Conservation (phyloP, 2,113 vertebrate species). For the Gallinago jamesoni region DNA sequence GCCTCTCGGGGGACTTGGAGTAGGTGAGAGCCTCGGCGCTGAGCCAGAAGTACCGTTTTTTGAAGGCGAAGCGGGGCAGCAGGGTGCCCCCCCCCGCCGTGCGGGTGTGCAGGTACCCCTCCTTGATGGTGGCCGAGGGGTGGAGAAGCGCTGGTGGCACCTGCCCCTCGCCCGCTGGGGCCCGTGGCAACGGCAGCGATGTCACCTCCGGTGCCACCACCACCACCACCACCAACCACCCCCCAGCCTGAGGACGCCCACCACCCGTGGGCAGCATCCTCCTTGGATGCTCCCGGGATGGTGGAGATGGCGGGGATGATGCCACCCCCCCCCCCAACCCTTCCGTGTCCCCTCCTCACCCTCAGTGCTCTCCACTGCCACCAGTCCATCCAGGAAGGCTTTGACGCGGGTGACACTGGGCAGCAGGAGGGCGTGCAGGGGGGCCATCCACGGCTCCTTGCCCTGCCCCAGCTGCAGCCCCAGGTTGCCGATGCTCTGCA, state of each 20-base stretch:
- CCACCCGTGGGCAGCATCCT: background rate
- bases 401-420: constrained; percentile 80
- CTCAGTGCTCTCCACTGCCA: constrained; percentile 77
- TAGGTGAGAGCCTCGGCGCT: constrained; percentile 83
- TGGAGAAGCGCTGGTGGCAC: constrained; percentile 63
- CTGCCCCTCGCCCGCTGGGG: constrained; percentile 64
- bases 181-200: accelerated
- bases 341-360: constrained; percentile 71
- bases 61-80: constrained; percentile 86
- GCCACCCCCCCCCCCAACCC: background rate
- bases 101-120: constrained; percentile 81
- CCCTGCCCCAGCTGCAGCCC: constrained; percentile 90
- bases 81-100: constrained; percentile 70
- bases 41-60: constrained; percentile 92
- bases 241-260: accelerated
- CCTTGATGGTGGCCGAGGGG: constrained; percentile 82
- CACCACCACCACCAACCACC: too few species aligned
- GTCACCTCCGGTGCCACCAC: background rate
- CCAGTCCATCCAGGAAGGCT: constrained; percentile 86
- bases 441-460: constrained; percentile 93
- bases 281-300: background rate
- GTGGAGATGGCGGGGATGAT: background rate
- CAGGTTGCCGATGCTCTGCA: constrained; percentile 91
- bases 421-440: constrained; percentile 85
- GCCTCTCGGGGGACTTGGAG: constrained; percentile 83